A percentile compares a stretch with the other conserved stretches of the same genome.
Evolutionary conservation across 2,888 invertebrate genomes (phyloP).

Genomic region (Rhingia rostrata): DNA sequence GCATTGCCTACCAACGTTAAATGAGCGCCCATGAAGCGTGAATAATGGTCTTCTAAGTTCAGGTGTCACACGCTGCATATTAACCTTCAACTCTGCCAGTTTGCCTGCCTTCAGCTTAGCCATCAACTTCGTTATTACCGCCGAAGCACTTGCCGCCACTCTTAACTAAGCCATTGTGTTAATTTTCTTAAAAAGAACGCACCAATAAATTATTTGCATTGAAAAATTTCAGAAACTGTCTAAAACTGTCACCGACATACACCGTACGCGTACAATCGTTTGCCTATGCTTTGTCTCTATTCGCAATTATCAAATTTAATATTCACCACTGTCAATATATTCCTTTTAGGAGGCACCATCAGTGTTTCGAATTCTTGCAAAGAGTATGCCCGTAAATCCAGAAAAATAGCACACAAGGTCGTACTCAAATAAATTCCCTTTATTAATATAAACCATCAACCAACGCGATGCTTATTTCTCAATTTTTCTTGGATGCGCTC

Average conservation of each 20-base stretch:
- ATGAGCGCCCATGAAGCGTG: slow-evolving; percentile 28
- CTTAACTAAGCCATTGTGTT: slow-evolving; percentile 23
- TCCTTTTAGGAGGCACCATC: slow-evolving; percentile 7
- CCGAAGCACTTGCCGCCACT: slow-evolving; percentile 14
- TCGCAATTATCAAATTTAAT: background rate
- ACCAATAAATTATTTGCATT: background rate
- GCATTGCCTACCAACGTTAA: slow-evolving; percentile 19
- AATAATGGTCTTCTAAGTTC: slow-evolving; percentile 24
- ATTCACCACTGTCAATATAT: background rate
- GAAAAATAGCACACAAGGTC: background rate
- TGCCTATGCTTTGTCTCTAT: background rate
- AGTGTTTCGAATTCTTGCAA: background rate
- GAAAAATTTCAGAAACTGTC: background rate
- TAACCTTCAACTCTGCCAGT: slow-evolving; percentile 2
- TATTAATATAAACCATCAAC: background rate
- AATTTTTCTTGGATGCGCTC: no score
- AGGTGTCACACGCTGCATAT: slow-evolving; percentile 23
- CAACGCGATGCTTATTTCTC: no score
- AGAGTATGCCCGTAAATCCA: background rate
- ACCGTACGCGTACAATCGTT: background rate
- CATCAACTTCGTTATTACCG: slow-evolving; percentile 5
- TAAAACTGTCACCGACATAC: background rate
- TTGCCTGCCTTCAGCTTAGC: slow-evolving; percentile 11
- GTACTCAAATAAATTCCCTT: background rate
- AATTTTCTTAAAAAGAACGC: background rate